Evolutionary conservation across 2,888 invertebrate species (phyloP).

Genomic region (Zootermopsis nevadensis): DNA sequence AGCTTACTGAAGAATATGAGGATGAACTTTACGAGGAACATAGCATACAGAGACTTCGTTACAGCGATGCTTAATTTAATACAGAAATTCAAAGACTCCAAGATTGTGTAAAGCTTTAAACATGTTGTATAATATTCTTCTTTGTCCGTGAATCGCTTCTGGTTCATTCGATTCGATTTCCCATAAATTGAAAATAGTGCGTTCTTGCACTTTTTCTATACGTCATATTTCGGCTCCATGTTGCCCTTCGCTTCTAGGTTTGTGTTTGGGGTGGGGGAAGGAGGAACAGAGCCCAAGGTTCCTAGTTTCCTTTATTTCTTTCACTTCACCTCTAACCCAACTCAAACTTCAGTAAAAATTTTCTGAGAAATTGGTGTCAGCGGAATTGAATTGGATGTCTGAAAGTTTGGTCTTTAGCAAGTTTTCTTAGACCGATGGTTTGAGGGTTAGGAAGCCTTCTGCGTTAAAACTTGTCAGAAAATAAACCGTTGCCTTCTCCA

Average conservation of each 20-base stretch:
- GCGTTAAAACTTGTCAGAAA: slow-evolving; percentile 24
- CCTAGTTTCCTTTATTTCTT: slow-evolving; percentile 21
- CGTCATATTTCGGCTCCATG: slow-evolving; percentile 21
- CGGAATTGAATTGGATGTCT: slow-evolving; percentile 44
- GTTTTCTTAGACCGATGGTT: slow-evolving; percentile 23
- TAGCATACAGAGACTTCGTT: background rate
- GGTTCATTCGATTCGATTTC: slow-evolving; percentile 17
- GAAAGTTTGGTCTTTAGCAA: slow-evolving; percentile 47
- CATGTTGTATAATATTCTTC: background rate
- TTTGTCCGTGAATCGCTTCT: background rate
- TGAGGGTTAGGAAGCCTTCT: background rate
- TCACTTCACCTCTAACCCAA: slow-evolving; percentile 40
- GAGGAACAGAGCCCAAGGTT: background rate
- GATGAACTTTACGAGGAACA: background rate
- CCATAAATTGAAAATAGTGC: slow-evolving; percentile 31
- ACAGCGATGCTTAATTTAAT: background rate
- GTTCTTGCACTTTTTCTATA: slow-evolving; percentile 3
- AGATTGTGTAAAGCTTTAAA: background rate
- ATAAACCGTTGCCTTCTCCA: background rate
- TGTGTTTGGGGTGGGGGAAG: background rate
- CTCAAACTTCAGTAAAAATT: slow-evolving; percentile 45
- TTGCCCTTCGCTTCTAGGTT: background rate
- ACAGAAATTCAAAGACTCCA: background rate
- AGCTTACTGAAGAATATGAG: background rate
- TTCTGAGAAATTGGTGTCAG: slow-evolving; percentile 47